Evolutionary conservation across 2,113 vertebrate species (phyloP).

Genomic region (Megaceryle maxima): DNA sequence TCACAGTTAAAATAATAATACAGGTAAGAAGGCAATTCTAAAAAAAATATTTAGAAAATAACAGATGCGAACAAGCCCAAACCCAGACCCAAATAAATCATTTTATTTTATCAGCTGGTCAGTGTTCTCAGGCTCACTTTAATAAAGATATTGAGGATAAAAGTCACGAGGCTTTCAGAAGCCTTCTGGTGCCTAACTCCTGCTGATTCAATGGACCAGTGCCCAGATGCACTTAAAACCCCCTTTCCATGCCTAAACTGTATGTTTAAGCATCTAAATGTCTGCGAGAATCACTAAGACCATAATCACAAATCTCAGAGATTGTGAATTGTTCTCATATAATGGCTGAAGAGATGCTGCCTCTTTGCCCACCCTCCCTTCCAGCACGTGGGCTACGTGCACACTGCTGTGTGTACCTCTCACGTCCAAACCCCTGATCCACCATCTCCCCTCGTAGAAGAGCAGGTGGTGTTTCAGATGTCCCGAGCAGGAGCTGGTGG

Average conservation of each 20-base stretch:
- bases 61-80: background rate
- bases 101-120: background rate
- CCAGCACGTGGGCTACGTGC: background rate
- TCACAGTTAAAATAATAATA: background rate
- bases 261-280: background rate
- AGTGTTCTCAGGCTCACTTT: background rate
- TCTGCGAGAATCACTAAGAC: background rate
- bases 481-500: background rate
- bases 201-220: background rate
- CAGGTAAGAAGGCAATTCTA: background rate
- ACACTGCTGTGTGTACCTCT: rapidly evolving
- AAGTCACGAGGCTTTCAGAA: background rate
- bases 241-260: background rate
- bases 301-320: background rate
- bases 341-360: background rate
- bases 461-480: background rate
- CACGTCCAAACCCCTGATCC: rapidly evolving
- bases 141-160: background rate
- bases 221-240: background rate
- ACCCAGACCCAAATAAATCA: background rate
- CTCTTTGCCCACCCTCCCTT: background rate
- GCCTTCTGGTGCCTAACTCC: background rate
- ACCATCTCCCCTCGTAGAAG: rapidly evolving
- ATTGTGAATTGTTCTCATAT: background rate
- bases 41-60: background rate